A percentile compares a stretch with the other conserved stretches of the same genome.
Evolutionary conservation across 2,113 vertebrate genomes (phyloP).

Genomic region (Laticauda colubrina): DNA sequence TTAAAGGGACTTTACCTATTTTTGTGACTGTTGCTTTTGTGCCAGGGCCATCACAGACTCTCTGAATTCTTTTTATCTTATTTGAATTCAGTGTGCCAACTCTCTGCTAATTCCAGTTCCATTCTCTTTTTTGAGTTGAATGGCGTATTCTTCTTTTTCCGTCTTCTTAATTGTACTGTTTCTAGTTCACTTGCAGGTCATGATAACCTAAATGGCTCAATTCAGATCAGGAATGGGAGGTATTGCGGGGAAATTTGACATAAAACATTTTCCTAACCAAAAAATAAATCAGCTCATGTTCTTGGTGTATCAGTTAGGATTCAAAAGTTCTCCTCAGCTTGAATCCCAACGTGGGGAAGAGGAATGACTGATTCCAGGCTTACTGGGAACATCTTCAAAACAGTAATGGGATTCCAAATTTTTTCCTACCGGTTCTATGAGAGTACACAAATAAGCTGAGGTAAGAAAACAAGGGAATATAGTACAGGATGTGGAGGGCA

Average conservation of each 20-base stretch:
- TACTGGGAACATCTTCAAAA: no score
- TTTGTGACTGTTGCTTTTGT: no score
- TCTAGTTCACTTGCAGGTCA: background rate
- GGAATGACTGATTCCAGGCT: background rate
- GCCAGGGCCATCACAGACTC: background rate
- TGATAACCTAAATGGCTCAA: background rate
- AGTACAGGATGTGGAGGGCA: no score
- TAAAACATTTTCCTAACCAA: background rate
- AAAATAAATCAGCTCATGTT: background rate
- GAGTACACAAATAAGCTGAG: no score
- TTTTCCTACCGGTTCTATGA: no score
- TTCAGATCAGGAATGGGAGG: background rate
- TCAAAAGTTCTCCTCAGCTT: background rate
- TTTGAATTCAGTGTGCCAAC: background rate
- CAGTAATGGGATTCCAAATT: no score
- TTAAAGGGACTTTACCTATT: no score
- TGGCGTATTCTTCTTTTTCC: background rate
- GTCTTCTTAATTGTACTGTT: background rate
- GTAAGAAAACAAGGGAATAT: no score
- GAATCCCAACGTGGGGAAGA: background rate
- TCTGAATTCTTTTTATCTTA: background rate
- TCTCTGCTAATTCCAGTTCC: background rate
- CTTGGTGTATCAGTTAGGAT: background rate
- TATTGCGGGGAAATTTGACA: background rate
- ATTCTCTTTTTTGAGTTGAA: background rate